phyloP scores from a whole-genome alignment of 2,888 invertebrate species.

The Himalopsyche japonica region DNA sequence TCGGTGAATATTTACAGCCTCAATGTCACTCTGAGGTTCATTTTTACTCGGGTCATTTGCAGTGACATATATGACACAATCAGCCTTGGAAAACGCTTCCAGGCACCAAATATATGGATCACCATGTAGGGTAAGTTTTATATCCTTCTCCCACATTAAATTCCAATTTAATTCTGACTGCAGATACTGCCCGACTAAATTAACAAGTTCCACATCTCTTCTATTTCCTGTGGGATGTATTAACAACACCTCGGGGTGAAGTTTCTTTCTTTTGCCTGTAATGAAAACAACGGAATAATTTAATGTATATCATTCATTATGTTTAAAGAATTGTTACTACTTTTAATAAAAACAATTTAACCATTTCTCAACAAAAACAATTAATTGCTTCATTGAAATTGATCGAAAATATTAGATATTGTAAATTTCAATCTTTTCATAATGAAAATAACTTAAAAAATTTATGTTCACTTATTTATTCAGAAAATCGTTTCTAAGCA shows the following conservation, averaged over 20 bases:
- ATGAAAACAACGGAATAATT: neutral
- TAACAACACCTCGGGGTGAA: slow-evolving; percentile 24
- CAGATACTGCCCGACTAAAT: slow-evolving; percentile 23
- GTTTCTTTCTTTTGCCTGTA: slow-evolving; percentile 24
- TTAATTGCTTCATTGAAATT: too few relatives aligned
- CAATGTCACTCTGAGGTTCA: neutral
- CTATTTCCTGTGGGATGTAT: slow-evolving; percentile 29
- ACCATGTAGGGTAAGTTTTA: slow-evolving; percentile 25
- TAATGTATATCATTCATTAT: neutral
- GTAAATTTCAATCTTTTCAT: too few relatives aligned
- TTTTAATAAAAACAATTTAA: too few relatives aligned
- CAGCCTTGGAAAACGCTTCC: slow-evolving; percentile 25
- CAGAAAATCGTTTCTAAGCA: too few relatives aligned
- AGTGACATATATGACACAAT: slow-evolving; percentile 27
- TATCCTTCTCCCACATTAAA: slow-evolving; percentile 28
- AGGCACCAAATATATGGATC: slow-evolving; percentile 37
- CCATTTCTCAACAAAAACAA: too few relatives aligned
- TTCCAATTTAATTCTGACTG: slow-evolving; percentile 24
- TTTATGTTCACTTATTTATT: too few relatives aligned
- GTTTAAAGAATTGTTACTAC: too few relatives aligned
- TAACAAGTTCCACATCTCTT: slow-evolving; percentile 17
- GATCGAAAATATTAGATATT: too few relatives aligned
- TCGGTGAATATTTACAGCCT: slow-evolving; percentile 25
- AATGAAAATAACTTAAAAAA: too few relatives aligned
- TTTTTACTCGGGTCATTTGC: slow-evolving; percentile 12